phyloP scores from a whole-genome alignment of 1,140 invertebrate species.

The Stegodyphus mimosarum region DNA sequence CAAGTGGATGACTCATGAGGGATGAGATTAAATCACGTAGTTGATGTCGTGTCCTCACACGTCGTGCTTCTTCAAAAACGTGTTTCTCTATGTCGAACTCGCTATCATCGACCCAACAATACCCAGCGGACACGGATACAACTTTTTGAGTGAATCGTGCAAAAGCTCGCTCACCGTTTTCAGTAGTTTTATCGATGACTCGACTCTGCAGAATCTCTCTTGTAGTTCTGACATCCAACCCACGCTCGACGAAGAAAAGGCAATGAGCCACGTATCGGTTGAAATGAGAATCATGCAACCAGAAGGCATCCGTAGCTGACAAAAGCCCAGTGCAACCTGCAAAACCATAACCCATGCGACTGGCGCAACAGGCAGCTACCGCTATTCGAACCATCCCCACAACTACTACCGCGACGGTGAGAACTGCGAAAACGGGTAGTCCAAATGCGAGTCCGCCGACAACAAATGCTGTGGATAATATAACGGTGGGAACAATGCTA shows the following conservation, averaged over 20 bases:
- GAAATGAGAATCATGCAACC: constrained; percentile 55
- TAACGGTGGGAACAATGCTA: constrained; percentile 39
- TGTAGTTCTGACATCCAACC: constrained; percentile 27
- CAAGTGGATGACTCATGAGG: constrained; percentile 68
- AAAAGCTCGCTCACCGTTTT: constrained; percentile 70
- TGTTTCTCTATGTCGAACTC: constrained; percentile 73
- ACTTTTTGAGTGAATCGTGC: constrained; percentile 71
- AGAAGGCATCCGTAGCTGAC: constrained; percentile 50
- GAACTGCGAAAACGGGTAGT: constrained; percentile 26
- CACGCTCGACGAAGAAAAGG: constrained; percentile 54
- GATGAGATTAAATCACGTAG: constrained; percentile 70
- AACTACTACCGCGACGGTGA: constrained; percentile 34
- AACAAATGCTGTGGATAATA: constrained; percentile 42
- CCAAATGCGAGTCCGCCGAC: constrained; percentile 45
- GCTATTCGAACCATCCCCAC: constrained; percentile 20
- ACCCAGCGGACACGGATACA: constrained; percentile 68
- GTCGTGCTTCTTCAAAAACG: constrained; percentile 69
- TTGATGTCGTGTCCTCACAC: constrained; percentile 66
- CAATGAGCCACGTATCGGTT: constrained; percentile 56
- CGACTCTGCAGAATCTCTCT: constrained; percentile 48
- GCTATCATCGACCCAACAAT: constrained; percentile 71
- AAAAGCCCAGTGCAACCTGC: constrained; percentile 29
- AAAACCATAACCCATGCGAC: constrained; percentile 39
- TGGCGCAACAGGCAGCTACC: constrained; percentile 38
- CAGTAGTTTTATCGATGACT: constrained; percentile 55